Evolutionary conservation across 2,797 vertebrate species (phyloP).

Genomic region (Pseudochromis fuscus): DNA sequence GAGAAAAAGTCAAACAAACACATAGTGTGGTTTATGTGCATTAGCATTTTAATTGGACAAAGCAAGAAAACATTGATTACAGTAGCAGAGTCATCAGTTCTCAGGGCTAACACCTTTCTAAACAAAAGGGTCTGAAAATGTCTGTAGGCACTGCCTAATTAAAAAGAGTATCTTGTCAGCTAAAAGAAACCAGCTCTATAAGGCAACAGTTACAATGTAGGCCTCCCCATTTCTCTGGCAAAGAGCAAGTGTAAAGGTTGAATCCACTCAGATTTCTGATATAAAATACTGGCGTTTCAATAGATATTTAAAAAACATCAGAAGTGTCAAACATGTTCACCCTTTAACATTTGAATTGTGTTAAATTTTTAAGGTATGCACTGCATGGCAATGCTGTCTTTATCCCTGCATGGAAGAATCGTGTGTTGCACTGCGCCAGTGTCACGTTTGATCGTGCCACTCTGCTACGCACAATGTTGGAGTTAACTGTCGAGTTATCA

Average conservation of each 20-base stretch:
- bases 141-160: slow-evolving; percentile 85
- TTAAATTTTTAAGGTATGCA: slow-evolving; percentile 79
- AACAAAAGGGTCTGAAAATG: slow-evolving; percentile 81
- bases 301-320: slow-evolving; percentile 79
- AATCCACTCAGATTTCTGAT: slow-evolving; percentile 78
- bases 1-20: slow-evolving; percentile 22
- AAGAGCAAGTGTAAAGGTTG: slow-evolving; percentile 80
- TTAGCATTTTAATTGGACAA: slow-evolving; percentile 87
- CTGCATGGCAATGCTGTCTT: slow-evolving; percentile 81
- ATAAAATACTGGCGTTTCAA: slow-evolving; percentile 83
- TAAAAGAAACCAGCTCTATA: slow-evolving; percentile 86
- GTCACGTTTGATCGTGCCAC: slow-evolving; percentile 73
- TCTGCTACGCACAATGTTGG: slow-evolving; percentile 79
- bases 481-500: slow-evolving; percentile 78
- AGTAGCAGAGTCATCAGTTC: slow-evolving; percentile 85
- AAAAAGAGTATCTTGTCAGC: slow-evolving; percentile 79
- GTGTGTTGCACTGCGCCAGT: slow-evolving; percentile 74
- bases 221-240: slow-evolving; percentile 78
- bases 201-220: slow-evolving; percentile 84
- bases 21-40: slow-evolving; percentile 73
- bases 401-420: slow-evolving; percentile 78
- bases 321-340: slow-evolving; percentile 77
- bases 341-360: slow-evolving; percentile 75
- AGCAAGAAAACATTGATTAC: slow-evolving; percentile 86
- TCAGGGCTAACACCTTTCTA: slow-evolving; percentile 81